Evolutionary conservation across 2,888 invertebrate species (phyloP).

Genomic region (Timema cristinae): DNA sequence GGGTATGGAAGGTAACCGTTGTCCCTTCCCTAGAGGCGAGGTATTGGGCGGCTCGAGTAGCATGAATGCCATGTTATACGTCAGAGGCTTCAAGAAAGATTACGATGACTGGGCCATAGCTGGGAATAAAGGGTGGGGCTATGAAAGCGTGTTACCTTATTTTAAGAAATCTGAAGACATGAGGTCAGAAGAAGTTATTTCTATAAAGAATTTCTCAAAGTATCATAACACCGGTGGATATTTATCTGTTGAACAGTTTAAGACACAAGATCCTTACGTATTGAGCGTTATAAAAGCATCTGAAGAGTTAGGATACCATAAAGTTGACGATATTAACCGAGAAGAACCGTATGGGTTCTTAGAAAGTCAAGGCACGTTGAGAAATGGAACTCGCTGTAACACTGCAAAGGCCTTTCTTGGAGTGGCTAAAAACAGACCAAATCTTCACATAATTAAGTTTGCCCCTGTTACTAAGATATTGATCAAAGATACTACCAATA

Average conservation of each 20-base stretch:
- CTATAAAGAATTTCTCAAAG: slow-evolving; percentile 38
- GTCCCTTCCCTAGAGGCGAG: slow-evolving; percentile 72
- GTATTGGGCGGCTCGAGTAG: slow-evolving; percentile 79
- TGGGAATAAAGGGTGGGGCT: slow-evolving; percentile 80
- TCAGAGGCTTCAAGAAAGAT: slow-evolving; percentile 73
- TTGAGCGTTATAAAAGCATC: slow-evolving; percentile 28
- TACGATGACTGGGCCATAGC: slow-evolving; percentile 74
- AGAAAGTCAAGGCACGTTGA: slow-evolving; percentile 49
- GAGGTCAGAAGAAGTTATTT: slow-evolving; percentile 39
- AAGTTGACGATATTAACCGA: slow-evolving; percentile 61
- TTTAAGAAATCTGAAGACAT: slow-evolving; percentile 75
- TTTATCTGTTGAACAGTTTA: slow-evolving; percentile 57
- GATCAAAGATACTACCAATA: slow-evolving; percentile 53
- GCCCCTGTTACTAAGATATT: slow-evolving; percentile 58
- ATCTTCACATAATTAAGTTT: slow-evolving; percentile 58
- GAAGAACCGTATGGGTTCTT: slow-evolving; percentile 24
- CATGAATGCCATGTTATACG: slow-evolving; percentile 80
- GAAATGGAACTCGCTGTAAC: slow-evolving; percentile 63
- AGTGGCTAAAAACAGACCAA: slow-evolving; percentile 54
- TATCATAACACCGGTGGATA: slow-evolving; percentile 77
- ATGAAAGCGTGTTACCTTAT: slow-evolving; percentile 65
- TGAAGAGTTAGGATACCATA: slow-evolving; percentile 41
- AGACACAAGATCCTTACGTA: slow-evolving; percentile 20
- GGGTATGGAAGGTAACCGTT: slow-evolving; percentile 42
- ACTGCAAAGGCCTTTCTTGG: slow-evolving; percentile 63